Base-by-base conservation (phyloP, 2,888 invertebrate genomes). In the Eupithecia subfuscata region DNA sequence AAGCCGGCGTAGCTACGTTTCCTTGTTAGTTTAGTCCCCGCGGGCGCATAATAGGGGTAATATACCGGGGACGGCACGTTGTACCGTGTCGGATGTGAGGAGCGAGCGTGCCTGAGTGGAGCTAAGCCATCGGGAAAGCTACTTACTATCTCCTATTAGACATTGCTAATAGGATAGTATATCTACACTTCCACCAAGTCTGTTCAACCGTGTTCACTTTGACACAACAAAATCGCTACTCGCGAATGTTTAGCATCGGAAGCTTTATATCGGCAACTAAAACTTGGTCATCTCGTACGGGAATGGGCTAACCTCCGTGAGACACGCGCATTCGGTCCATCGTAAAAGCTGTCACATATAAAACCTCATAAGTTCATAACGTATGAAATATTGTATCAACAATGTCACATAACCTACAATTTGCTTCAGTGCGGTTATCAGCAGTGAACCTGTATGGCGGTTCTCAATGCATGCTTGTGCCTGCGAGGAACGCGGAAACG, bases 401-500 rank as follows among this genome's bases (percentile, higher is more conserved):
- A 74, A 74, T 72, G 77, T 77, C 67, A 74, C 74, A 77, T 74
- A 74, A 74, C 70, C 70, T 77, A 75, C 79, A 80, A 82, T 83
- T 82, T 80, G 45, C 77, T 81, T 68, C 82, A 81, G 78, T 79
- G 82, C 73, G 79, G 80, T 79, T 81, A 81, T 76, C 80, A 80
- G 76, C 73, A 65, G 76, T 74, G 65, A 73, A 34, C 69, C 78
- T 79, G 67, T 79, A 78, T 76, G 70, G 71, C 69, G 78, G 74
- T 77, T 71, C 82, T 82, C 81, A 85, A 84, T 84, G 81, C 82
- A 81, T 80, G 75, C 65, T 37, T 40, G 67, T 40, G 70, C 77
- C 79, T 77, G 76, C 79, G 78, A 83, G 87, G 91, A 91, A 91
- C 86, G 91, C 91, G 91, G 91, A 92, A 92, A 89, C 88, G 85